phyloP scores from a whole-genome alignment of 2,113 vertebrate species.

The Rhabdornis inornatus region DNA sequence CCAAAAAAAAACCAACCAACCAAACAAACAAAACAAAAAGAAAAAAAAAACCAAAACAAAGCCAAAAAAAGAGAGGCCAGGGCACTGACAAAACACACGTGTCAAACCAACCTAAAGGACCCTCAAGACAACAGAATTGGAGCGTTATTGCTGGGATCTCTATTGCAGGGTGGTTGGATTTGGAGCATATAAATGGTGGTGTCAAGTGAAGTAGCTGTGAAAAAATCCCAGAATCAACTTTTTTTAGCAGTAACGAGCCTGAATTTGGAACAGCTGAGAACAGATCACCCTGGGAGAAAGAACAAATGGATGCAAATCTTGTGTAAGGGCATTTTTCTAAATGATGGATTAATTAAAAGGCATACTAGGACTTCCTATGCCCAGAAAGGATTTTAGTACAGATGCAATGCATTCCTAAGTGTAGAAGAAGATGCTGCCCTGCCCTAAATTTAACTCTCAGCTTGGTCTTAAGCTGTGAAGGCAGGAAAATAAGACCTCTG shows the following conservation, averaged over 20 bases:
- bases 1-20: no score
- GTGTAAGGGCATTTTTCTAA: background rate
- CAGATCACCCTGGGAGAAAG: background rate
- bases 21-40: no score
- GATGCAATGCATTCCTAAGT: background rate
- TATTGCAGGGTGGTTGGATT: background rate
- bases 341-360: background rate
- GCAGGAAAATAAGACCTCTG: background rate
- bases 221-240: background rate
- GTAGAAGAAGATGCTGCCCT: background rate
- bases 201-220: background rate
- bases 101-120: background rate
- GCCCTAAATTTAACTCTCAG: background rate
- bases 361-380: background rate
- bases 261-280: background rate
- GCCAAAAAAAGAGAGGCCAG: background rate
- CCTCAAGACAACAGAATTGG: background rate
- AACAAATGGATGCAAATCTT: background rate
- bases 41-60: no score
- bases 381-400: background rate
- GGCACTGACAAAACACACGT: background rate
- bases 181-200: accelerated
- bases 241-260: background rate
- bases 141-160: background rate
- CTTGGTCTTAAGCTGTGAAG: background rate